Evolutionary conservation across 2,888 invertebrate species (phyloP).

Genomic region (Notodonta ziczac): DNA sequence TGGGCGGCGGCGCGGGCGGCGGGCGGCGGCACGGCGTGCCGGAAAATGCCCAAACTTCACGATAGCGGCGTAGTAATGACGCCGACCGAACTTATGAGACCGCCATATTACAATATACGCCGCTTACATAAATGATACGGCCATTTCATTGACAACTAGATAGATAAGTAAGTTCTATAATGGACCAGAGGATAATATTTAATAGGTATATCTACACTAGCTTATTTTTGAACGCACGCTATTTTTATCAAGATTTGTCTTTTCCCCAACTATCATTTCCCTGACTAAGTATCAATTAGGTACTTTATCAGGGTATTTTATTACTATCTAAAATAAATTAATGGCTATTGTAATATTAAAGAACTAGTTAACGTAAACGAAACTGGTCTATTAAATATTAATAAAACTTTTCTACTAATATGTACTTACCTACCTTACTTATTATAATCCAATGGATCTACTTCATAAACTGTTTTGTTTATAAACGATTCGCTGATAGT

Average conservation of each 20-base stretch:
- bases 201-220: too few relatives aligned
- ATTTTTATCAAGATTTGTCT: too few relatives aligned
- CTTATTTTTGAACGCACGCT: too few relatives aligned
- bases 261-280: too few relatives aligned
- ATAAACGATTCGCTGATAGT: conserved; percentile 74
- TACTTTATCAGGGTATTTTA: too few relatives aligned
- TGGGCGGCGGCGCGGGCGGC: conserved; percentile 16
- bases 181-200: background rate
- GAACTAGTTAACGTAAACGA: too few relatives aligned
- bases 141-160: background rate
- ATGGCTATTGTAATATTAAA: too few relatives aligned
- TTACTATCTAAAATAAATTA: too few relatives aligned
- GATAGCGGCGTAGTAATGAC: conserved; percentile 77
- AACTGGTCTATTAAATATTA: conserved; percentile 18
- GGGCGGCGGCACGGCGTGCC: conserved; percentile 47
- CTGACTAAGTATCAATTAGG: too few relatives aligned
- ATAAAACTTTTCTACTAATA: conserved; percentile 42
- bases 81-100: conserved; percentile 64
- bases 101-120: conserved; percentile 53
- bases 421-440: conserved; percentile 14
- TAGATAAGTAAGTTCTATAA: background rate
- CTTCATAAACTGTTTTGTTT: conserved; percentile 67
- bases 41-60: conserved; percentile 71
- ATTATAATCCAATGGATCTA: conserved; percentile 46
- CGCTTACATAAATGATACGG: conserved; percentile 28